A percentile compares a stretch with the other conserved stretches of the same genome.
Evolutionary conservation across 2,797 vertebrate genomes (phyloP).

Genomic region (Triplophysa yarkandensis): DNA sequence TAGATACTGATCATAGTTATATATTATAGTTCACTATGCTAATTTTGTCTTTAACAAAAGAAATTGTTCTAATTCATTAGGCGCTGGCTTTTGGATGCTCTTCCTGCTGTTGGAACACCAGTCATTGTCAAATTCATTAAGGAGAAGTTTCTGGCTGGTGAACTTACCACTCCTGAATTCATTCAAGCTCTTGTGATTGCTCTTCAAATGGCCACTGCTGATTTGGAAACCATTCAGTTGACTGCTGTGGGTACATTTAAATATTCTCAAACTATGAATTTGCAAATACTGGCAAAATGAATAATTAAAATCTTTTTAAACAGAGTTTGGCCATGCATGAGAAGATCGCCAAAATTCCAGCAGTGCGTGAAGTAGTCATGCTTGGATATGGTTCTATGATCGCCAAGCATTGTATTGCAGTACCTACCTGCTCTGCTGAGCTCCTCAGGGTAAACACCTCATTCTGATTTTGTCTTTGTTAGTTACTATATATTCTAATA

Average conservation of each 20-base stretch:
- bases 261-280: background rate
- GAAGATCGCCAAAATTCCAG: conserved; percentile 57
- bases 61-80: conserved; percentile 49
- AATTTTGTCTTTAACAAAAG: background rate
- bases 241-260: conserved; percentile 58
- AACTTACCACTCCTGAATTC: conserved; percentile 72
- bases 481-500: background rate
- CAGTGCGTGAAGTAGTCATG: conserved; percentile 72
- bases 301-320: background rate
- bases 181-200: conserved; percentile 70
- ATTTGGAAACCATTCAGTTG: conserved; percentile 70
- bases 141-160: conserved; percentile 71
- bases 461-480: too few relatives aligned
- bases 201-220: conserved; percentile 74
- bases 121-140: conserved; percentile 78
- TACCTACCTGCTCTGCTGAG: conserved; percentile 71
- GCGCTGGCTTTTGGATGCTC: conserved; percentile 76
- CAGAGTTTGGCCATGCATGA: conserved; percentile 33
- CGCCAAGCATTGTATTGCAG: conserved; percentile 73
- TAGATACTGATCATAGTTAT: too few relatives aligned
- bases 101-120: conserved; percentile 74
- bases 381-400: conserved; percentile 82
- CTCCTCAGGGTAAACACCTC: conserved; percentile 75
- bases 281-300: background rate
- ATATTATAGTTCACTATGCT: too few relatives aligned